Conservation (phyloP, 2,888 invertebrate species). For the Drosophila ustulata region DNA sequence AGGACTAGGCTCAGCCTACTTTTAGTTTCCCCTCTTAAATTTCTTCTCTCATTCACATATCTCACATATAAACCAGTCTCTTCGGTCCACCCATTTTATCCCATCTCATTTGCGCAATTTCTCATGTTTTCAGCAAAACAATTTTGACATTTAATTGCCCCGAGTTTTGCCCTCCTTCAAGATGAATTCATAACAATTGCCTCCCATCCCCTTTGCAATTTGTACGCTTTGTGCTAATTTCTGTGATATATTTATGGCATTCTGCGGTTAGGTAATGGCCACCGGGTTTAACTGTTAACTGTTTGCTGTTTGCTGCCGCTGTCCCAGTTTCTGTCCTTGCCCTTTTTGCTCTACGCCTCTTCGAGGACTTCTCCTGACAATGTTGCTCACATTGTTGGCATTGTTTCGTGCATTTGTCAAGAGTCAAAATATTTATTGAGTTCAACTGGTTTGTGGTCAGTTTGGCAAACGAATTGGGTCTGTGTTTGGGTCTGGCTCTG, state of each 20-base stretch:
- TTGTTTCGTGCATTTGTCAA: constrained; percentile 73
- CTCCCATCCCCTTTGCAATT: constrained; percentile 29
- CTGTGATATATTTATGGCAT: constrained; percentile 64
- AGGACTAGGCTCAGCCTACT: neutral
- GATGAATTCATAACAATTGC: constrained; percentile 29
- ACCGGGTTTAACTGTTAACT: constrained; percentile 49
- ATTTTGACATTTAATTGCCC: constrained; percentile 54
- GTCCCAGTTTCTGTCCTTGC: constrained; percentile 14
- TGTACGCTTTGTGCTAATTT: constrained; percentile 40
- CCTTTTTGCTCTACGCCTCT: constrained; percentile 4
- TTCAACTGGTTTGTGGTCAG: constrained; percentile 69
- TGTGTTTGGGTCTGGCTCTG: constrained; percentile 9
- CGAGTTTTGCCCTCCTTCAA: constrained; percentile 40
- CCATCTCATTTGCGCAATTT: constrained; percentile 29
- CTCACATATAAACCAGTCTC: neutral
- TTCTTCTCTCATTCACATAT: constrained; percentile 2
- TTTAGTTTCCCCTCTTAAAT: neutral
- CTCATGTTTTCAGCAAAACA: constrained; percentile 48
- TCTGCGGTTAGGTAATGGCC: constrained; percentile 60
- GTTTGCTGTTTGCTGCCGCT: neutral
- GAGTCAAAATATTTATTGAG: constrained; percentile 82
- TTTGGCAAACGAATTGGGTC: constrained; percentile 12
- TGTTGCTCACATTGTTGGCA: constrained; percentile 46
- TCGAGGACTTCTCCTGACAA: constrained; percentile 5
- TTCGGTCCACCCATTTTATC: constrained; percentile 26